These are phyloP conservation scores for Pterostichus niger DNA, from an alignment of 2,888 invertebrate species.

Conservation along the genomic window DNA sequence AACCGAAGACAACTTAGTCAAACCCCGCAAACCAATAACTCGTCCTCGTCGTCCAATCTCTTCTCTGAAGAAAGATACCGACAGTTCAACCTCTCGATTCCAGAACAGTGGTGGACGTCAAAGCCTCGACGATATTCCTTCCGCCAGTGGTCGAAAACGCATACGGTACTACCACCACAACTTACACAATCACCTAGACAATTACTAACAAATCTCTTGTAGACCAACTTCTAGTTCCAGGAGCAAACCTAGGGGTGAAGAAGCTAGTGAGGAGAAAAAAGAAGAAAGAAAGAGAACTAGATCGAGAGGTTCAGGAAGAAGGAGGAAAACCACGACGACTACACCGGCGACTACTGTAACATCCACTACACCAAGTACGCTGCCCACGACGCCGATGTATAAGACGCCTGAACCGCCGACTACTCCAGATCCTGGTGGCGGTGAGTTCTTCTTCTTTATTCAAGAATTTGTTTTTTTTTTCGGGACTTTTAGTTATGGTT, in stretches of 20 bases:
- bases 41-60: slow-evolving; percentile 71
- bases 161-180: slow-evolving; percentile 30
- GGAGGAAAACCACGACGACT: slow-evolving; percentile 52
- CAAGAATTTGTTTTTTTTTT: too few relatives aligned
- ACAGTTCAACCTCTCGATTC: slow-evolving; percentile 70
- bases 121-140: slow-evolving; percentile 60
- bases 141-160: slow-evolving; percentile 46
- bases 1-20: slow-evolving; percentile 75
- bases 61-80: slow-evolving; percentile 70
- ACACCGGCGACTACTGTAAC: slow-evolving; percentile 56
- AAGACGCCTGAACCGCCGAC: slow-evolving; percentile 91
- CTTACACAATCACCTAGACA: neutral
- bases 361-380: slow-evolving; percentile 23
- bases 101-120: slow-evolving; percentile 70
- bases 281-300: slow-evolving; percentile 9
- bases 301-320: slow-evolving; percentile 20
- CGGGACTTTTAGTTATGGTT: too few relatives aligned
- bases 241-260: slow-evolving; percentile 54
- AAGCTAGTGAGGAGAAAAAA: slow-evolving; percentile 1
- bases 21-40: slow-evolving; percentile 73
- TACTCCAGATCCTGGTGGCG: slow-evolving; percentile 92
- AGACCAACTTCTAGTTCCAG: slow-evolving; percentile 65
- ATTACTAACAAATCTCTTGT: neutral
- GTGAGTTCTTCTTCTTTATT: slow-evolving; percentile 77
- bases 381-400: slow-evolving; percentile 76